Percentiles rank a stretch among this genome's conserved stretches.
phyloP scores from a whole-genome alignment of 2,797 vertebrate species.

The Clamator glandarius region DNA sequence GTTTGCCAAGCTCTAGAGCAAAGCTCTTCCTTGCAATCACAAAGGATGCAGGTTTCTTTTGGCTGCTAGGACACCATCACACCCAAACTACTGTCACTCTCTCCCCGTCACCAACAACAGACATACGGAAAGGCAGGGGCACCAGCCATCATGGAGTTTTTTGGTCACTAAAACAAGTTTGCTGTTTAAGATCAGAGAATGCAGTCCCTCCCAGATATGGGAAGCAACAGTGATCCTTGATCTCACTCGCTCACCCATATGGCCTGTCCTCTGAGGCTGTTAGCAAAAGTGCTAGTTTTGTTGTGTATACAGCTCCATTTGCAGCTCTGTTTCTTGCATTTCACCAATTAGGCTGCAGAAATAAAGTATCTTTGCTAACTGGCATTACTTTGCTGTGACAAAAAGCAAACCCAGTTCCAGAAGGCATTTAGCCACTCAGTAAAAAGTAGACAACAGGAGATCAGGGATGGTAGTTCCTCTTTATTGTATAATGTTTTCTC shows the following conservation, averaged over 20 bases:
- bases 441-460: not conserved
- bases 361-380: not conserved
- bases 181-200: not conserved
- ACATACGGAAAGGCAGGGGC: not conserved
- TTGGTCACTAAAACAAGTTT: not conserved
- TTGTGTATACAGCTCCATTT: not conserved
- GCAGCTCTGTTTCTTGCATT: not conserved
- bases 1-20: not conserved
- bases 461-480: not conserved
- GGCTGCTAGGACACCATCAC: not conserved
- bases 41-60: not conserved
- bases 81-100: not conserved
- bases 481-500: not conserved
- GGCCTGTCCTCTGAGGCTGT: not conserved
- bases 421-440: not conserved
- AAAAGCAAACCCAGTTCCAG: not conserved
- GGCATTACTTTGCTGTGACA: not conserved
- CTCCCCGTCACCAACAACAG: not conserved
- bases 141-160: fast-evolving
- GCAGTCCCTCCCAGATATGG: not conserved
- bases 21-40: not conserved
- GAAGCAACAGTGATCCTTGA: not conserved
- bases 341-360: not conserved
- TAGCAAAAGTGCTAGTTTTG: not conserved
- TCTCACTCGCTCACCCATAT: not conserved